Evolutionary conservation across 2,888 invertebrate species (phyloP).

Genomic region (Drosophila anomelani): DNA sequence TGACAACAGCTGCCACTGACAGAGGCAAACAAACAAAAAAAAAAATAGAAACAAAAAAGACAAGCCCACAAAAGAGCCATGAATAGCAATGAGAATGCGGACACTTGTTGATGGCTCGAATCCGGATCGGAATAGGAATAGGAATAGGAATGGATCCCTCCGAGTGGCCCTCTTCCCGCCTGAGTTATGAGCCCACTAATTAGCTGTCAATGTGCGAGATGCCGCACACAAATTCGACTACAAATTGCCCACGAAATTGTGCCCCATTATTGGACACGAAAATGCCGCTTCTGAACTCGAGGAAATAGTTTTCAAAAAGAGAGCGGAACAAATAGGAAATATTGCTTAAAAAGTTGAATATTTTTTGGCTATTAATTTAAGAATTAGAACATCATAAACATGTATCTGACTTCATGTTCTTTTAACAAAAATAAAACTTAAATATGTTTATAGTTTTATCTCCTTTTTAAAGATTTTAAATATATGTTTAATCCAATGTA

Average conservation of each 20-base stretch:
- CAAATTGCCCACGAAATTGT: constrained; percentile 77
- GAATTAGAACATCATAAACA: neutral
- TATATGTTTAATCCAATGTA: no score
- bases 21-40: constrained; percentile 51
- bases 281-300: neutral
- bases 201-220: constrained; percentile 81
- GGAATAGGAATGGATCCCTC: constrained; percentile 9
- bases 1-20: constrained; percentile 81
- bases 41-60: constrained; percentile 20
- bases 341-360: neutral
- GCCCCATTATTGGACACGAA: constrained; percentile 11
- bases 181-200: constrained; percentile 82
- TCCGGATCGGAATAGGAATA: constrained; percentile 15
- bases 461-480: neutral
- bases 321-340: neutral
- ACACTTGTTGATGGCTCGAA: constrained; percentile 71
- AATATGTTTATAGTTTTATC: no score
- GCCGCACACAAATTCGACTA: constrained; percentile 70
- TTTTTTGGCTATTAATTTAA: neutral
- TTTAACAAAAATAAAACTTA: no score
- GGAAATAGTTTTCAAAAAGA: neutral
- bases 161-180: constrained; percentile 26
- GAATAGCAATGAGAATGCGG: constrained; percentile 65
- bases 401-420: neutral
- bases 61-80: constrained; percentile 36